Percentiles rank a stretch among this genome's conserved stretches.
Evolutionary conservation across 2,888 invertebrate species (phyloP).

Genomic region (Scaptomyza flava): DNA sequence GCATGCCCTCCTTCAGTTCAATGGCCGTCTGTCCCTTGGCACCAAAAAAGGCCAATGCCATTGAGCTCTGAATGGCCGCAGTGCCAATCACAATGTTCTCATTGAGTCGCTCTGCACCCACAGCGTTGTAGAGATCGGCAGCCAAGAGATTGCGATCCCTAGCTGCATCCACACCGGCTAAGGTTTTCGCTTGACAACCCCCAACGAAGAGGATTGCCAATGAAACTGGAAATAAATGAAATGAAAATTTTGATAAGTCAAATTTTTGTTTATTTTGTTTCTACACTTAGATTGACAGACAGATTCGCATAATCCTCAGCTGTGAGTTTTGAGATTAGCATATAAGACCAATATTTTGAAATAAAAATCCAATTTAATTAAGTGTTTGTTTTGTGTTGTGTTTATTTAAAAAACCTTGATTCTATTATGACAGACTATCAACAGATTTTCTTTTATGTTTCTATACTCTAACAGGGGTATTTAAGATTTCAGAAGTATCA

Average conservation of each 20-base stretch:
- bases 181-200: constrained; percentile 40
- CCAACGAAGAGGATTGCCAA: constrained; percentile 39
- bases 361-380: constrained; percentile 41
- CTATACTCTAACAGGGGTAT: background rate
- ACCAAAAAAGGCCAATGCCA: constrained; percentile 90
- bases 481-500: background rate
- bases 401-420: constrained; percentile 35
- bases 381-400: constrained; percentile 19
- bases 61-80: constrained; percentile 89
- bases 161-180: constrained; percentile 41
- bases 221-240: constrained; percentile 37
- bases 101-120: constrained; percentile 85
- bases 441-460: background rate
- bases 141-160: constrained; percentile 78
- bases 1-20: constrained; percentile 87
- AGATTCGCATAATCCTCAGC: constrained; percentile 4
- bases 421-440: constrained; percentile 15
- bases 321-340: constrained; percentile 8
- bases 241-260: background rate
- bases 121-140: constrained; percentile 84
- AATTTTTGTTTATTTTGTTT: background rate
- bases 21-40: constrained; percentile 87
- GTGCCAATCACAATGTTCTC: constrained; percentile 91
- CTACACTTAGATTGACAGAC: background rate
- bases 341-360: constrained; percentile 14